Evolutionary conservation across 2,113 vertebrate genomes (phyloP).

Genomic region (Dipodomys stephensi): DNA sequence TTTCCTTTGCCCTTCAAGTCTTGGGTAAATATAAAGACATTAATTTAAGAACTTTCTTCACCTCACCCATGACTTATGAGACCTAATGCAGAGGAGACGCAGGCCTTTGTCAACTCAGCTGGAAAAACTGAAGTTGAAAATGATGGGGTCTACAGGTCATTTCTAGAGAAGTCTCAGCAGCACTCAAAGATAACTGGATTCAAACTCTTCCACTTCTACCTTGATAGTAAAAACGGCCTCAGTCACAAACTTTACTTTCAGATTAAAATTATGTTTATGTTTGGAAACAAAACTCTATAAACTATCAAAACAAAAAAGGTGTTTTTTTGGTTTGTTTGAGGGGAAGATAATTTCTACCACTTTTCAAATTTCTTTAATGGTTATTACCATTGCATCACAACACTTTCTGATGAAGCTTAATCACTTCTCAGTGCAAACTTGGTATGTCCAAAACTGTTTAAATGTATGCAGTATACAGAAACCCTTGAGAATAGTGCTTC

Average conservation of each 20-base stretch:
- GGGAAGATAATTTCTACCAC: background rate
- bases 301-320: background rate
- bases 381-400: background rate
- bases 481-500: background rate
- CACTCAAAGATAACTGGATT: background rate
- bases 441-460: background rate
- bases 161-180: background rate
- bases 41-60: background rate
- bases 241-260: conserved; percentile 4
- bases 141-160: background rate
- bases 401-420: background rate
- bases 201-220: background rate
- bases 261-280: background rate
- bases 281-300: conserved; percentile 33
- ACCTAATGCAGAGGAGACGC: background rate
- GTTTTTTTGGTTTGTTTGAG: background rate
- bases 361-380: background rate
- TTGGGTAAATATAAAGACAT: conserved; percentile 42
- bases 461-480: background rate
- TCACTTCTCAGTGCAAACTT: background rate
- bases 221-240: background rate
- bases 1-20: conserved; percentile 43
- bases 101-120: background rate
- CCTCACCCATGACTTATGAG: background rate
- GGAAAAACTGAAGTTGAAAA: conserved; percentile 1